These are phyloP conservation scores for Enchytraeus crypticus DNA, from an alignment of 2,888 invertebrate genomes.

Conservation along the genomic window DNA sequence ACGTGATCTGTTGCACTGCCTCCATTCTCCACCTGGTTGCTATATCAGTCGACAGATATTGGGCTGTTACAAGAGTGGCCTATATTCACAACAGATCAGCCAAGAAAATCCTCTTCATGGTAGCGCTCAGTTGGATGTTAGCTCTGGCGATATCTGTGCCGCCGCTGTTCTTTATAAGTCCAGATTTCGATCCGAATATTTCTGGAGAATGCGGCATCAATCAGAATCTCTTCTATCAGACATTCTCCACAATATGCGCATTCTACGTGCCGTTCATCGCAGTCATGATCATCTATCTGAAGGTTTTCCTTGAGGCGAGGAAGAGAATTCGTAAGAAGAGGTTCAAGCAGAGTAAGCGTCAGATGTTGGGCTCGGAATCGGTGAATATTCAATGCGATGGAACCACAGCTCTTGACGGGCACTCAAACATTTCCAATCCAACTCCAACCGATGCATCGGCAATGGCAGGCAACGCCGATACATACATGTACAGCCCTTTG, in stretches of 20 bases:
- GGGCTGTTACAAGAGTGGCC: constrained; percentile 95
- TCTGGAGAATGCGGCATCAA: constrained; percentile 71
- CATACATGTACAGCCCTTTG: too few species aligned
- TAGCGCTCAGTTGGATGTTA: constrained; percentile 81
- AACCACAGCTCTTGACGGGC: not conserved
- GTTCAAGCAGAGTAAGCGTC: constrained; percentile 26
- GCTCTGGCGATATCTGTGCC: constrained; percentile 86
- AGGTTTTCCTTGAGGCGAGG: constrained; percentile 85
- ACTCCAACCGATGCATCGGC: constrained; percentile 5
- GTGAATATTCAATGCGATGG: not conserved
- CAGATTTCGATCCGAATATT: constrained; percentile 16
- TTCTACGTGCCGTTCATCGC: constrained; percentile 92
- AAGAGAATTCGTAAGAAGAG: constrained; percentile 63
- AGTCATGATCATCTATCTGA: constrained; percentile 91
- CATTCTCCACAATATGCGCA: constrained; percentile 91
- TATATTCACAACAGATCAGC: constrained; percentile 87
- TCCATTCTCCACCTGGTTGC: constrained; percentile 92
- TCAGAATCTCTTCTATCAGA: constrained; percentile 74
- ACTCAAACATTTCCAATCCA: constrained; percentile 1
- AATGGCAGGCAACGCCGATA: not conserved
- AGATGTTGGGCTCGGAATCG: not conserved
- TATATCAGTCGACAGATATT: constrained; percentile 91
- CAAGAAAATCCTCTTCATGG: constrained; percentile 69
- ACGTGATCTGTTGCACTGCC: constrained; percentile 89
- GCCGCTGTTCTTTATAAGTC: constrained; percentile 58